These are phyloP conservation scores for Sebastes glaucus DNA, from an alignment of 2,797 vertebrate species.

Conservation along the genomic window DNA sequence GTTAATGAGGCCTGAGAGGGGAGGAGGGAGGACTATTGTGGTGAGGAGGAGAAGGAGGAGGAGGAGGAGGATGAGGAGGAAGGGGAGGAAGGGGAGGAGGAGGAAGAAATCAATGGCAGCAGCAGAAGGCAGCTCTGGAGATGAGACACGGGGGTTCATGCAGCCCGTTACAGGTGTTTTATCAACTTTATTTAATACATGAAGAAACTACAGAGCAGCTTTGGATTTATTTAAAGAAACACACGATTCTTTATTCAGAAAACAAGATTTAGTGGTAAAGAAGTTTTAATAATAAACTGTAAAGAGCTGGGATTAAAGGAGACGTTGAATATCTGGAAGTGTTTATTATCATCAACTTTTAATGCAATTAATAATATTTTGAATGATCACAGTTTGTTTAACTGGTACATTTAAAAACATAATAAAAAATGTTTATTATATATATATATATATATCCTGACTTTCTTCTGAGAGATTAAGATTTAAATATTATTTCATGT, in stretches of 20 bases:
- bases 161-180: conserved; percentile 9
- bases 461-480: too few relatives aligned
- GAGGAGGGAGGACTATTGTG: conserved; percentile 37
- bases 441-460: too few relatives aligned
- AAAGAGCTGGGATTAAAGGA: neutral
- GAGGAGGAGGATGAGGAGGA: neutral
- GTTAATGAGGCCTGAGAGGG: conserved; percentile 68
- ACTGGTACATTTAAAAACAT: too few relatives aligned
- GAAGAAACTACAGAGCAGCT: neutral
- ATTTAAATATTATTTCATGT: too few relatives aligned
- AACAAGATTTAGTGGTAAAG: neutral
- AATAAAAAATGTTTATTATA: too few relatives aligned
- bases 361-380: neutral
- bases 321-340: neutral
- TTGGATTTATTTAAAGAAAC: neutral
- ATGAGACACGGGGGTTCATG: conserved; percentile 32
- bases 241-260: neutral
- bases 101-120: conserved; percentile 62
- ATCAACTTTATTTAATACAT: neutral
- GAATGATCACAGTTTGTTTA: too few relatives aligned
- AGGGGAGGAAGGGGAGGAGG: too few relatives aligned
- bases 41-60: conserved; percentile 7
- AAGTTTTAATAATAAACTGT: neutral
- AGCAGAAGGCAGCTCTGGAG: conserved; percentile 61
- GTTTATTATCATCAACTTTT: neutral